Percentiles rank a stretch among this genome's conserved stretches.
Evolutionary conservation across 2,797 vertebrate species (phyloP).

Genomic region (Falco novaeseelandiae): DNA sequence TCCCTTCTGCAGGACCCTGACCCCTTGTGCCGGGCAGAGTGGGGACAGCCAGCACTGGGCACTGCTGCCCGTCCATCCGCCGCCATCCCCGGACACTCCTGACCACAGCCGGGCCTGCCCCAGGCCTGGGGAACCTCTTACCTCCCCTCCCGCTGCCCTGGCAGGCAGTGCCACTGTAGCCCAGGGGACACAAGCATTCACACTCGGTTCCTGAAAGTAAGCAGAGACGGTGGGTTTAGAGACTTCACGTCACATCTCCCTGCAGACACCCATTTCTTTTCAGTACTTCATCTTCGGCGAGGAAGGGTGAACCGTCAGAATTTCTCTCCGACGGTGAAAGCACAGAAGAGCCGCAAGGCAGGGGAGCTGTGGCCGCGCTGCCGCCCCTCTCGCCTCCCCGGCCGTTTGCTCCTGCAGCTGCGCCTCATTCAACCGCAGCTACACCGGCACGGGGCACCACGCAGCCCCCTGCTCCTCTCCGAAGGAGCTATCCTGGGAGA

Average conservation of each 20-base stretch:
- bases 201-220: conserved; percentile 82
- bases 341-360: not conserved
- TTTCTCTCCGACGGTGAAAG: not conserved
- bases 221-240: not conserved
- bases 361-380: not conserved
- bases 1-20: not conserved
- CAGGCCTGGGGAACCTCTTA: conserved; percentile 31
- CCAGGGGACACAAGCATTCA: conserved; percentile 89
- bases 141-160: conserved; percentile 80
- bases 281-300: not conserved
- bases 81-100: fast-evolving
- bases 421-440: not conserved
- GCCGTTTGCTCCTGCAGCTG: not conserved
- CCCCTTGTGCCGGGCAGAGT: not conserved
- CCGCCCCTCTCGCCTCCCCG: not conserved
- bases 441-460: not conserved
- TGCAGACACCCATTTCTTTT: not conserved
- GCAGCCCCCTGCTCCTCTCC: not conserved
- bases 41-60: not conserved
- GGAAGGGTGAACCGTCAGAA: not conserved
- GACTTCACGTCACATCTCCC: not conserved
- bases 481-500: not conserved
- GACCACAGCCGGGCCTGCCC: not conserved
- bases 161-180: conserved; percentile 84
- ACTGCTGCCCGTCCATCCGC: not conserved